A percentile compares a stretch with the other conserved stretches of the same genome.
Evolutionary conservation across 2,797 vertebrate species (phyloP).

Genomic region (Chaetophractus vellerosus): DNA sequence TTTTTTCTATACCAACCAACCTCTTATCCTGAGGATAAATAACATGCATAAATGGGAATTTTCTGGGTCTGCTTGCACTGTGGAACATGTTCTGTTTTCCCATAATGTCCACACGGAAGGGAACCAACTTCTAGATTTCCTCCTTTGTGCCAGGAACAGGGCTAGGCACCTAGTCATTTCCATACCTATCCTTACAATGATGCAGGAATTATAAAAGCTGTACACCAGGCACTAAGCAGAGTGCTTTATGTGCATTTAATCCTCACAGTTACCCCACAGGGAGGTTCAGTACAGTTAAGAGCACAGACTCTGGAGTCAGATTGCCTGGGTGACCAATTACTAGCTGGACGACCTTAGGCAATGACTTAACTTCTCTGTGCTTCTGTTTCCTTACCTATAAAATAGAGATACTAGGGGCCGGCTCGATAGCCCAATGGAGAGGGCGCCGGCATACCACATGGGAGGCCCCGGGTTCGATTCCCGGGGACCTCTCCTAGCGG

Average conservation of each 20-base stretch:
- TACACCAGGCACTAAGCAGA: background rate
- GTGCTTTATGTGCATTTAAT: background rate
- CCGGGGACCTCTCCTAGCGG: no score
- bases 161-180: background rate
- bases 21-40: constrained; percentile 35
- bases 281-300: background rate
- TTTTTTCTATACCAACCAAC: background rate
- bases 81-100: background rate
- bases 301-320: background rate
- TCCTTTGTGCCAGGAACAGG: background rate
- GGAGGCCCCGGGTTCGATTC: no score
- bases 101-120: background rate
- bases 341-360: background rate
- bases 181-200: background rate
- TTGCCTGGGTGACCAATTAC: background rate
- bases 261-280: background rate
- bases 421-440: no score
- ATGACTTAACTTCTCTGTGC: background rate
- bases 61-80: background rate
- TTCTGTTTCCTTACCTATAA: constrained; percentile 53
- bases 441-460: no score
- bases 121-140: constrained; percentile 17
- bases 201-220: background rate
- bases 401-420: background rate
- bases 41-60: background rate